Evolutionary conservation across 2,888 invertebrate genomes (phyloP).

Genomic region (Dynastes tityus): DNA sequence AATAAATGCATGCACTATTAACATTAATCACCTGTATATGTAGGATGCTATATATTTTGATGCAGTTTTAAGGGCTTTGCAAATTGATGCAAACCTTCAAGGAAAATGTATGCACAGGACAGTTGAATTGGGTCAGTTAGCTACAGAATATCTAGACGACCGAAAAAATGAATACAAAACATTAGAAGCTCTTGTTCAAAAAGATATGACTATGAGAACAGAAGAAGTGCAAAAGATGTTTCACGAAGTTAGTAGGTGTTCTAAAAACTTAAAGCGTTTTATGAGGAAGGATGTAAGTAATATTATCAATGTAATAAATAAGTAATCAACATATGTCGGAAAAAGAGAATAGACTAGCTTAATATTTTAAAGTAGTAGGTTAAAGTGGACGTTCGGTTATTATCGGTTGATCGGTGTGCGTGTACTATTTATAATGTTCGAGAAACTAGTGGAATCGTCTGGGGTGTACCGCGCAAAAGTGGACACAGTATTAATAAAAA

Average conservation of each 20-base stretch:
- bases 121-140: constrained; percentile 79
- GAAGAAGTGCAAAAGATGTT: constrained; percentile 73
- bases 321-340: not conserved
- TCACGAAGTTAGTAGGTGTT: constrained; percentile 67
- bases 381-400: not conserved
- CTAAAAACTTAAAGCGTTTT: constrained; percentile 68
- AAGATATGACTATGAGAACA: constrained; percentile 77
- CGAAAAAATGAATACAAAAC: constrained; percentile 75
- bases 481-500: too few relatives aligned
- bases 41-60: constrained; percentile 80
- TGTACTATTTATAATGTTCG: too few relatives aligned
- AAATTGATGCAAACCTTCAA: constrained; percentile 75
- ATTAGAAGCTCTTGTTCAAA: constrained; percentile 75
- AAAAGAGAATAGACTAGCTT: not conserved
- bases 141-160: constrained; percentile 79
- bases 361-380: not conserved
- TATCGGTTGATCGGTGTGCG: too few relatives aligned
- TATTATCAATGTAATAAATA: not conserved
- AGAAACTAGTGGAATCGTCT: too few relatives aligned
- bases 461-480: too few relatives aligned
- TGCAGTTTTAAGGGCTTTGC: constrained; percentile 75
- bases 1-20: not conserved
- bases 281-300: constrained; percentile 69
- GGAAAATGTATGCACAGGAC: constrained; percentile 77
- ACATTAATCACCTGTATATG: constrained; percentile 6